Percentiles rank a stretch among this genome's conserved stretches.
Conservation (phyloP, 2,888 invertebrate genomes). For the Agrochola litura region DNA sequence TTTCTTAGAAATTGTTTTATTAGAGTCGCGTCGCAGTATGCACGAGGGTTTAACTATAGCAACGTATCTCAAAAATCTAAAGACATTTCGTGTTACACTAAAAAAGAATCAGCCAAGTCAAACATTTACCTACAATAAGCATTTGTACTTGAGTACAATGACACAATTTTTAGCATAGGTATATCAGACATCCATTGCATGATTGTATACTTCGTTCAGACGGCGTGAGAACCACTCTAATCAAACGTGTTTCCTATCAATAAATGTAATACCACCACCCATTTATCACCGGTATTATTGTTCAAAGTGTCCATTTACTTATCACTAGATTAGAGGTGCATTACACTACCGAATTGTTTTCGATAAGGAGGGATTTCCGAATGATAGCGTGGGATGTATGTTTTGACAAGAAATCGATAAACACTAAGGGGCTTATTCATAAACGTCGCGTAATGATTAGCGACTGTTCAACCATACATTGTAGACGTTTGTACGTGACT, state of each 20-base stretch:
- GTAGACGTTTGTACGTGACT: too few relatives aligned
- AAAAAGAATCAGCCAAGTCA: not conserved
- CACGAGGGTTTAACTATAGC: too few relatives aligned
- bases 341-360: constrained; percentile 33
- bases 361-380: constrained; percentile 38
- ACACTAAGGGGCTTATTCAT: not conserved
- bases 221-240: constrained; percentile 56
- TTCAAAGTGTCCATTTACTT: constrained; percentile 44
- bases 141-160: constrained; percentile 18
- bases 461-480: too few relatives aligned
- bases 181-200: constrained; percentile 26
- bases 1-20: too few relatives aligned
- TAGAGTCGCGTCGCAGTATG: too few relatives aligned
- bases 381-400: constrained; percentile 1
- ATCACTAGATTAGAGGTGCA: constrained; percentile 43
- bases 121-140: not conserved
- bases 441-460: too few relatives aligned
- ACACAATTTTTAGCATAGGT: constrained; percentile 10
- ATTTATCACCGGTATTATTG: constrained; percentile 28
- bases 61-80: constrained; percentile 1
- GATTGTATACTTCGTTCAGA: not conserved
- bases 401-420: constrained; percentile 27
- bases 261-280: not conserved
- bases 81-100: not conserved
- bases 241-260: constrained; percentile 43